Base-by-base conservation (phyloP, 1,140 invertebrate genomes). In the Hypothenemus hampei region DNA sequence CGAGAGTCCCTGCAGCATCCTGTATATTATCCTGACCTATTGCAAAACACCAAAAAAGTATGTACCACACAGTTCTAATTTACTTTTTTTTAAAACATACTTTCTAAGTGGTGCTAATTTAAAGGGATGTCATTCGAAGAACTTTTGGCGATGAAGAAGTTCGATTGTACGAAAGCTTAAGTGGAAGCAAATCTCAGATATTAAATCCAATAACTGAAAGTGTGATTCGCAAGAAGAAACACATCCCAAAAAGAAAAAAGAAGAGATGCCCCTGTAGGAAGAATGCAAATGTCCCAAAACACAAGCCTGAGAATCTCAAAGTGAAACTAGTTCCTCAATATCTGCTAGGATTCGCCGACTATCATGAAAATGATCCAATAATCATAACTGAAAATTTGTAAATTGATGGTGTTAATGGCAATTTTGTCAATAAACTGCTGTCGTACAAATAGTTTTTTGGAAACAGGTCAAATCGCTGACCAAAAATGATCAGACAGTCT, bases 401-500 rank as follows among this genome's bases (percentile, higher is more conserved):
- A 29, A 29, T 0, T 7, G n/a, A 6, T 29, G 6, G 26, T 29
- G 26, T n/a, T 29, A 7, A 7, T 29, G 13, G 33, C 33, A 36
- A 13, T 11, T 36, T 15, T 11, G 15, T 11, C 7, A 1, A 11
- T 36, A 5, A 11, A 36, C 33, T 11, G 33, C 15, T 36, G 8
- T 36, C 13, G 15, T 6, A 36, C 8, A 8, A 11, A 5, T 11
- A 41, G 20, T 20, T 41, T 44, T 33, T 20, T 11, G 35, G n/a
- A 53, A 8, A 41, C 33, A 48, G 53, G 53, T 56, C 53, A 56
- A 56, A 56, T 56, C 24, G n/a, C 11, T 56, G 37, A 45, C 53
- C 53, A 56, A 56, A 56, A 56, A 56, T 56, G 53, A 48, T 33
- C 53, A 31, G 53, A 21, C 18, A 35, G 48, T 41, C 53, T 46